Evolutionary conservation across 1,140 invertebrate genomes (phyloP).

Genomic region (Pantala flavescens): DNA sequence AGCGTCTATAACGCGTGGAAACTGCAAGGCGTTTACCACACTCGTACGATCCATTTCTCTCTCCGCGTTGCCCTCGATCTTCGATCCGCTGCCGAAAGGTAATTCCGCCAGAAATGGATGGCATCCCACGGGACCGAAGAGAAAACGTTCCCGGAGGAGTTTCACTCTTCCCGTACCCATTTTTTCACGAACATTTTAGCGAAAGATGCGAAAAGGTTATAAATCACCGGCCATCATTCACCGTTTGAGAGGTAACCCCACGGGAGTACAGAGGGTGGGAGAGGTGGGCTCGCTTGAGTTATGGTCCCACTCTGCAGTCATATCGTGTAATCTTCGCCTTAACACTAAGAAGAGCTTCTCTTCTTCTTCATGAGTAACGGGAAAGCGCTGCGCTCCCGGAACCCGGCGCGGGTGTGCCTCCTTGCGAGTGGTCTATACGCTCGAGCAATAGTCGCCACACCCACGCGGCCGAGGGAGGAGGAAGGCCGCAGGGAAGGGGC

Average conservation of each 20-base stretch:
- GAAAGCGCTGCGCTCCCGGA: neutral
- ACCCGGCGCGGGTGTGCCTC: neutral
- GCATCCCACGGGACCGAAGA: too few species aligned
- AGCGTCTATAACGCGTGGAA: too few species aligned
- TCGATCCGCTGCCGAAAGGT: too few species aligned
- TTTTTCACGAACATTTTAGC: too few species aligned
- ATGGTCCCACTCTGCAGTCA: neutral
- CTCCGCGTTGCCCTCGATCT: too few species aligned
- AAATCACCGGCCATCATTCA: slow-evolving; percentile 1
- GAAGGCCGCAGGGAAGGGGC: neutral
- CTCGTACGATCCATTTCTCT: too few species aligned
- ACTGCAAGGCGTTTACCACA: too few species aligned
- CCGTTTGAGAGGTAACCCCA: neutral
- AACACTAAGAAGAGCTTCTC: slow-evolving; percentile 1
- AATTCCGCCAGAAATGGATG: too few species aligned
- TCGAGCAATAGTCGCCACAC: neutral
- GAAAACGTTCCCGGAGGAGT: too few species aligned
- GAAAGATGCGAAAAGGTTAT: neutral
- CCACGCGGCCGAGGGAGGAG: neutral
- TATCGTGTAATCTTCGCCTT: slow-evolving; percentile 9
- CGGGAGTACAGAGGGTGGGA: neutral
- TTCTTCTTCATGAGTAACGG: neutral
- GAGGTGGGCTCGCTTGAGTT: neutral
- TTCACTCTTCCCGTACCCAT: too few species aligned
- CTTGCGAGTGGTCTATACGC: neutral